These are phyloP conservation scores for Chaitophorus viminalis DNA, from an alignment of 2,888 invertebrate genomes.

Conservation along the genomic window DNA sequence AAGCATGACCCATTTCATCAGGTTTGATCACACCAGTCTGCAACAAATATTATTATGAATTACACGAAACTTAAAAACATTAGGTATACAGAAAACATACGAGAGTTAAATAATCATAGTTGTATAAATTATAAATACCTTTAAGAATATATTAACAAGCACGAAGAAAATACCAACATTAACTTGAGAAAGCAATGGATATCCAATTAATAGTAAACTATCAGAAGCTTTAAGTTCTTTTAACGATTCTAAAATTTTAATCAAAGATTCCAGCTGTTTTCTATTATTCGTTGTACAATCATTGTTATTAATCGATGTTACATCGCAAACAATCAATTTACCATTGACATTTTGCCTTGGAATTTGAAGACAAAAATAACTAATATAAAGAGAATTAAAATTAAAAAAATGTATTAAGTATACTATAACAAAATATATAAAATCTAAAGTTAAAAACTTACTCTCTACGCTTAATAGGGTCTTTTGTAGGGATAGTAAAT, in stretches of 20 bases:
- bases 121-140: slow-evolving; percentile 65
- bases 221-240: slow-evolving; percentile 58
- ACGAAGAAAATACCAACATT: slow-evolving; percentile 74
- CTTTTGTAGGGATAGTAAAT: slow-evolving; percentile 54
- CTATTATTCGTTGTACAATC: slow-evolving; percentile 47
- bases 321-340: slow-evolving; percentile 44
- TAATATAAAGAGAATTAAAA: slow-evolving; percentile 10
- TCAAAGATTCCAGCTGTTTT: slow-evolving; percentile 49
- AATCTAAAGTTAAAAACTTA: slow-evolving; percentile 2
- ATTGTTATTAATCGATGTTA: slow-evolving; percentile 48
- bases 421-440: neutral
- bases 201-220: slow-evolving; percentile 67
- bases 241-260: slow-evolving; percentile 28
- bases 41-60: neutral
- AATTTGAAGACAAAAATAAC: slow-evolving; percentile 57
- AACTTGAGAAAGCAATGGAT: slow-evolving; percentile 74
- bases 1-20: slow-evolving; percentile 55
- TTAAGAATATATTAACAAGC: slow-evolving; percentile 71
- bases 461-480: slow-evolving; percentile 51
- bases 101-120: neutral
- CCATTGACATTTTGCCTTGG: slow-evolving; percentile 25
- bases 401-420: slow-evolving; percentile 7
- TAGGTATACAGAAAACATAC: neutral
- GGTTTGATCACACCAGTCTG: slow-evolving; percentile 52
- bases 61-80: neutral